phyloP scores from a whole-genome alignment of 2,888 invertebrate species.

The Metopia argyrocephala region DNA sequence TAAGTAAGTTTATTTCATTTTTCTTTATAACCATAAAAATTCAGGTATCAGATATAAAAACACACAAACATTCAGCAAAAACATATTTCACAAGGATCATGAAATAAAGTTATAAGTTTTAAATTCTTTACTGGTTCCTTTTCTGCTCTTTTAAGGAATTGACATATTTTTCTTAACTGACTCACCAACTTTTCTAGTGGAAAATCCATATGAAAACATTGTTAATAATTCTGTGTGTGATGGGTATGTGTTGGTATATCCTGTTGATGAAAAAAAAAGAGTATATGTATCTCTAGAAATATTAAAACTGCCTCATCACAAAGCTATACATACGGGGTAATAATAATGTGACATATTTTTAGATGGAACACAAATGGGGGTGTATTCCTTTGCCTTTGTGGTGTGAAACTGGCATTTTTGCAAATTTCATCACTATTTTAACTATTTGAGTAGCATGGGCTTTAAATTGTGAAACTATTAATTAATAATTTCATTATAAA shows the following conservation, averaged over 20 bases:
- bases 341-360: too few relatives aligned
- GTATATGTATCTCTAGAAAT: background rate
- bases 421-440: too few relatives aligned
- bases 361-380: too few relatives aligned
- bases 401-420: too few relatives aligned
- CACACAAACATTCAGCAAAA: background rate
- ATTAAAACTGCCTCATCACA: slow-evolving; percentile 2
- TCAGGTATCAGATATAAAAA: slow-evolving; percentile 8
- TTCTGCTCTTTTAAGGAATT: background rate
- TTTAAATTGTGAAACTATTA: too few relatives aligned
- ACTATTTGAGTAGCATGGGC: too few relatives aligned
- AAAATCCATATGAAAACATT: background rate
- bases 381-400: too few relatives aligned
- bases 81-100: slow-evolving; percentile 23
- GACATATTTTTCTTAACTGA: background rate
- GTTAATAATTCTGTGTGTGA: background rate
- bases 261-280: background rate
- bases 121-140: background rate
- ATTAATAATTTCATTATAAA: too few relatives aligned
- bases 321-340: background rate
- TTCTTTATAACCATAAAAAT: slow-evolving; percentile 16
- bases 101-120: slow-evolving; percentile 13
- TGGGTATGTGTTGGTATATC: background rate
- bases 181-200: background rate
- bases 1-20: background rate